A percentile compares a stretch with the other conserved stretches of the same genome.
phyloP scores from a whole-genome alignment of 2,797 vertebrate species.

The Loriculus beryllinus region DNA sequence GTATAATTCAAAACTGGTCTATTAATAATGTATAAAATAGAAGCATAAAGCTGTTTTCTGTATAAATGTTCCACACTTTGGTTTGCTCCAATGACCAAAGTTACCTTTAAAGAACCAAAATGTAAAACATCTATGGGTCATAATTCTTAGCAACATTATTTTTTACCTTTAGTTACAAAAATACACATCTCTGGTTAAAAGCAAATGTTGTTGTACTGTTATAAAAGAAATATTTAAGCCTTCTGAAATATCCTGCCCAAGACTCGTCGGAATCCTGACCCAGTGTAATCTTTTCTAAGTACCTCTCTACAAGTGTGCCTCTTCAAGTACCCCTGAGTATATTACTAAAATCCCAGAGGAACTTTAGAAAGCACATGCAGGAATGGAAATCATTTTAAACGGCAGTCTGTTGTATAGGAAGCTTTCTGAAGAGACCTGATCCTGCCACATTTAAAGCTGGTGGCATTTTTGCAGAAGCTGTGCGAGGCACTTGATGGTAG shows the following conservation, averaged over 20 bases:
- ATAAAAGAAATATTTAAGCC: neutral
- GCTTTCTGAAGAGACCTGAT: neutral
- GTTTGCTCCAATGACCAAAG: neutral
- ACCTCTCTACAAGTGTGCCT: neutral
- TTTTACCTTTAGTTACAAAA: neutral
- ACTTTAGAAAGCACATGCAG: neutral
- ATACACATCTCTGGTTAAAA: neutral
- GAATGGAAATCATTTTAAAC: neutral
- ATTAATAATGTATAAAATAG: conserved; percentile 32
- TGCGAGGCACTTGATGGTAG: neutral
- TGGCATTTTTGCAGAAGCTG: neutral
- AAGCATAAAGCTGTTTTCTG: neutral
- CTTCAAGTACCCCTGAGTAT: neutral
- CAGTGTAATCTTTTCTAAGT: conserved; percentile 22
- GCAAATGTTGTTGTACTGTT: neutral
- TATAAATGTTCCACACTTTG: neutral
- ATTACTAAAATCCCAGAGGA: conserved; percentile 38
- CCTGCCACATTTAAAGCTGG: neutral
- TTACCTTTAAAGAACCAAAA: conserved; percentile 7
- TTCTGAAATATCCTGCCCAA: neutral
- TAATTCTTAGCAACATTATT: neutral
- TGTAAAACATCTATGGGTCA: neutral
- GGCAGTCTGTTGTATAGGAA: neutral
- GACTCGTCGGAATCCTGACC: neutral
- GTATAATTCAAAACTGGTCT: neutral